These are phyloP conservation scores for Flabesymbios commensalis DNA, from an alignment of 2,888 invertebrate genomes.

Conservation along the genomic window DNA sequence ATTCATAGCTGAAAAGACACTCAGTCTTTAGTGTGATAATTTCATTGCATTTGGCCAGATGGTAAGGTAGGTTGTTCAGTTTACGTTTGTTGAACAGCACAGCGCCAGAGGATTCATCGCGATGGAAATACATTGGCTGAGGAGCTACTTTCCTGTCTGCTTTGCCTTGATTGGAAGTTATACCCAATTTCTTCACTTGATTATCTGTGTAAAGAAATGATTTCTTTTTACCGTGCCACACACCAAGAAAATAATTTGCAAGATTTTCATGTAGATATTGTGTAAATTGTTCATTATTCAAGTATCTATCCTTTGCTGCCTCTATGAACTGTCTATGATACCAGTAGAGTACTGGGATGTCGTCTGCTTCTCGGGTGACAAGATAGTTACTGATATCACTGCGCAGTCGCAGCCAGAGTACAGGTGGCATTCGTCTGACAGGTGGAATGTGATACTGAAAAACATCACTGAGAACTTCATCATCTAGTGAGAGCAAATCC, in stretches of 20 bases:
- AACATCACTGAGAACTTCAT: conserved; percentile 42
- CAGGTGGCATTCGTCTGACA: conserved; percentile 19
- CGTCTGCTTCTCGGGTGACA: conserved; percentile 29
- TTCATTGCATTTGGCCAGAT: conserved; percentile 35
- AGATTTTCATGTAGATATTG: conserved; percentile 38
- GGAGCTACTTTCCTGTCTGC: conserved; percentile 43
- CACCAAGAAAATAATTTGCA: conserved; percentile 47
- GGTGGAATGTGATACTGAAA: conserved; percentile 33
- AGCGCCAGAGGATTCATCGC: not conserved
- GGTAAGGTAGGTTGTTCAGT: conserved; percentile 46
- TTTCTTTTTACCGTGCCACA: conserved; percentile 43
- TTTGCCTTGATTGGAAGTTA: conserved; percentile 28
- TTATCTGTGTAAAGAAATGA: conserved; percentile 40
- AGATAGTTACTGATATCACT: conserved; percentile 28
- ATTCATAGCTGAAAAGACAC: conserved; percentile 93
- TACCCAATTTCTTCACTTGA: conserved; percentile 30
- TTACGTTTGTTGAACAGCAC: conserved; percentile 42
- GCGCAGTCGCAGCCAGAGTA: conserved; percentile 21
- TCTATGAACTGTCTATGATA: conserved; percentile 32
- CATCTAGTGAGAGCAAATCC: conserved; percentile 51
- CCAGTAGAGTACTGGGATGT: conserved; percentile 20
- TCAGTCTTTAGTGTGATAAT: conserved; percentile 88
- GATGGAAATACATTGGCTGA: conserved; percentile 42
- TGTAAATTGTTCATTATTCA: not conserved
- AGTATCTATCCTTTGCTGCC: conserved; percentile 11